Base-by-base conservation (phyloP, 2,797 vertebrate species). In the Takifugu ocellatus region DNA sequence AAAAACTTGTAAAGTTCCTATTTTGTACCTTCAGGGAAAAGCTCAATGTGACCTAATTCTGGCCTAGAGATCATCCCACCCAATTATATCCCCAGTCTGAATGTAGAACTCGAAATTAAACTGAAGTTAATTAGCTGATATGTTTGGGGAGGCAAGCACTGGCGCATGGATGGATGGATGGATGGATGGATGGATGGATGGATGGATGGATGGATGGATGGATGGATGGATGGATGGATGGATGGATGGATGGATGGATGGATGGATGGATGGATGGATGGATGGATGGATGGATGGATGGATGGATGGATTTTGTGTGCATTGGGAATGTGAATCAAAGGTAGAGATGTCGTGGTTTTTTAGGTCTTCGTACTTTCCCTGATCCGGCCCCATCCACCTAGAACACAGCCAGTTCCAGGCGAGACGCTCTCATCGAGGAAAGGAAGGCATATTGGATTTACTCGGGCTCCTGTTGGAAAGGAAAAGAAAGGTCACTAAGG, bases 371-470 rank as follows among this genome's bases (percentile, higher is more conserved):
- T 89, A 95, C 93, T 87, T 83, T 97, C 94, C 69, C 70, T 82
- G 16, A 89, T 82, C 53, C 78, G 76, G 5, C 93, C 94, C 94
- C 95, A 97, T 43, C 95, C 95, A 66, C 83, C 89, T 17, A 91
- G 85, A 70, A 90, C 79, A 66, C 95, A 97, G 9, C 81, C 59
- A 64, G 81, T 84, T 64, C 85, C 88, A 33, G 91, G 79, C 45
- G 75, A 70, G 70, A 93, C 90, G 6, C 1, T 83, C 63, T 94
- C 92, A 59, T 77, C 81, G n/a, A 87, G 87, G 33, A 92, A 68
- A 51, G 95, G 94, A 60, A 96, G 90, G 76, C 94, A 94, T 5
- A 92, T 77, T 5, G 93, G 93, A 50, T 90, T 86, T 56, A 93
- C 90, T 21, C 46, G 74, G 5, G 68, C 52, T 74, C 87, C 94